Conservation (phyloP, 2,113 vertebrate species). For the Greenwoodochromis staneri region DNA sequence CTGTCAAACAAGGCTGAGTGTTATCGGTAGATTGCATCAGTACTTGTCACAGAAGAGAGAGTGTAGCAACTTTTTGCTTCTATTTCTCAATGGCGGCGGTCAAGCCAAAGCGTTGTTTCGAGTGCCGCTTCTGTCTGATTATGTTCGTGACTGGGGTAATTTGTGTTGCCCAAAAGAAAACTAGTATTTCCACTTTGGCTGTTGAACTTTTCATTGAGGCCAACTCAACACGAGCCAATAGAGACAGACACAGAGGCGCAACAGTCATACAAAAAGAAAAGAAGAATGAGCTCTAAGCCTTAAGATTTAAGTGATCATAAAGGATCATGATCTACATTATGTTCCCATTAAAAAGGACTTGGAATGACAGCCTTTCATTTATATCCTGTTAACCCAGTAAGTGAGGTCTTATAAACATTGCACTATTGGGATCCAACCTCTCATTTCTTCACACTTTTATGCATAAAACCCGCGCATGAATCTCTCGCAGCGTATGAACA, state of each 20-base stretch:
- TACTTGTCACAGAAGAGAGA: not conserved
- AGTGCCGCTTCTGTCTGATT: not conserved
- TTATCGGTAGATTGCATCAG: constrained; percentile 17
- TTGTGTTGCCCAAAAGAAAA: constrained; percentile 22
- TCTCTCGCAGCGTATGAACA: not conserved
- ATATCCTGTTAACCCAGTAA: constrained; percentile 34
- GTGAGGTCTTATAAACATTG: not conserved
- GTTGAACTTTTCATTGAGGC: constrained; percentile 25
- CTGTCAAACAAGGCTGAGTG: constrained; percentile 50
- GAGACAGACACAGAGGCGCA: not conserved
- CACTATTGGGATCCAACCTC: constrained; percentile 9
- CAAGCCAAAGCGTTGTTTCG: not conserved
- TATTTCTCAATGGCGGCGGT: not conserved
- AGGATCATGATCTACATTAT: not conserved
- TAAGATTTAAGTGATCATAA: not conserved
- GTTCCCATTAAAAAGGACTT: not conserved
- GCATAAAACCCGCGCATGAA: not conserved
- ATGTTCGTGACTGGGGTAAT: not conserved
- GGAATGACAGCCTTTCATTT: not conserved
- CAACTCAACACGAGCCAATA: not conserved
- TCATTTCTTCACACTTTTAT: not conserved
- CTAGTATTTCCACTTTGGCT: constrained; percentile 44
- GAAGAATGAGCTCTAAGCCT: not conserved
- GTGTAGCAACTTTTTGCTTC: not conserved
- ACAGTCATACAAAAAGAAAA: not conserved